Evolutionary conservation across 2,797 vertebrate genomes (phyloP).

Genomic region (Lophius americanus): DNA sequence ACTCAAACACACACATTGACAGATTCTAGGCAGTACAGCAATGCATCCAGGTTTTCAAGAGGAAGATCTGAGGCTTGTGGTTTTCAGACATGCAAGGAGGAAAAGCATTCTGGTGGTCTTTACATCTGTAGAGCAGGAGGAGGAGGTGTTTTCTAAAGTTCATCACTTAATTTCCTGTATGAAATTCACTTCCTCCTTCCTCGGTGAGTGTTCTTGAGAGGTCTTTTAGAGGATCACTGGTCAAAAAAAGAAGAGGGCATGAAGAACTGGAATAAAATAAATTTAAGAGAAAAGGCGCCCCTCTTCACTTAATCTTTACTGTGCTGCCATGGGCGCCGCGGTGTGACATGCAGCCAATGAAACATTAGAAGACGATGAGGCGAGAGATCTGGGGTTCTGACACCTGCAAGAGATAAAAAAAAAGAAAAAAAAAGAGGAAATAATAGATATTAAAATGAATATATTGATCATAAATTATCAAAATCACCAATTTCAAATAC

Average conservation of each 20-base stretch:
- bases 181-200: conserved; percentile 11
- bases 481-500: neutral
- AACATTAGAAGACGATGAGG: conserved; percentile 84
- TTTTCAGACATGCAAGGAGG: conserved; percentile 64
- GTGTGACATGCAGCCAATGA: conserved; percentile 80
- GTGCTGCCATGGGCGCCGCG: conserved; percentile 64
- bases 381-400: conserved; percentile 84
- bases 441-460: neutral
- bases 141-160: conserved; percentile 49
- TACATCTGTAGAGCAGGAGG: conserved; percentile 20
- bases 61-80: conserved; percentile 27
- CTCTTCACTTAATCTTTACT: conserved; percentile 53
- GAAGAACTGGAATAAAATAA: conserved; percentile 32
- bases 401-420: conserved; percentile 79
- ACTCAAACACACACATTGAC: conserved; percentile 18
- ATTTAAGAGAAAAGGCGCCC: conserved; percentile 8
- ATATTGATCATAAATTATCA: neutral
- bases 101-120: conserved; percentile 25
- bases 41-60: conserved; percentile 25
- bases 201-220: neutral
- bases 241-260: conserved; percentile 22
- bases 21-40: conserved; percentile 21
- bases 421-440: neutral
- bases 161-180: conserved; percentile 20
- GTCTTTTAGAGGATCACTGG: conserved; percentile 23